Evolutionary conservation across 2,797 vertebrate genomes (phyloP).

Genomic region (Sebastes iracundus): DNA sequence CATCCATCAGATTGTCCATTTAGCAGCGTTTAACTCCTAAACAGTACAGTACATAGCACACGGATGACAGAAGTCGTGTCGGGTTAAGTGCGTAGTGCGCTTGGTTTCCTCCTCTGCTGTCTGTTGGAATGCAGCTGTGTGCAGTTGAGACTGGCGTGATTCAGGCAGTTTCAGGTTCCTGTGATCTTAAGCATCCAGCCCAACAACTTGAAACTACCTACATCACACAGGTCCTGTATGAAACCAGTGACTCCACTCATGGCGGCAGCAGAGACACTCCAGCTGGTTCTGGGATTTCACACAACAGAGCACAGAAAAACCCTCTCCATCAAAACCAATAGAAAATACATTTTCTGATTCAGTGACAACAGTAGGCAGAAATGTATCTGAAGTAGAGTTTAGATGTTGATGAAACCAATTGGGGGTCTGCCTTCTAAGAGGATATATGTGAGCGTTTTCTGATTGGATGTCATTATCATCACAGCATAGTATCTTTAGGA

Average conservation of each 20-base stretch:
- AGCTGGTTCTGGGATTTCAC: neutral
- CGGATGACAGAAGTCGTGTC: neutral
- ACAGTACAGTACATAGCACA: neutral
- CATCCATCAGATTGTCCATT: neutral
- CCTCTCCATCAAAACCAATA: neutral
- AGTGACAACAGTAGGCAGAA: neutral
- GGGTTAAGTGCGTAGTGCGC: neutral
- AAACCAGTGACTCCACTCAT: neutral
- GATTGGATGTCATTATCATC: neutral
- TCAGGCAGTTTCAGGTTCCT: constrained; percentile 91
- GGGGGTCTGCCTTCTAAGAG: neutral
- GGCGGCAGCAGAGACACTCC: neutral
- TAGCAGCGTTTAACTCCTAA: neutral
- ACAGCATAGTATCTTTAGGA: neutral
- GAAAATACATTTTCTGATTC: neutral
- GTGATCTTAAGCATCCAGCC: constrained; percentile 84
- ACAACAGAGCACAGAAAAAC: neutral
- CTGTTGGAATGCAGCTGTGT: constrained; percentile 40
- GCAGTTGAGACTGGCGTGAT: constrained; percentile 81
- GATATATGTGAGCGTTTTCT: neutral
- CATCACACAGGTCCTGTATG: constrained; percentile 80
- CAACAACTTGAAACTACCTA: constrained; percentile 96
- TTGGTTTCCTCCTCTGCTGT: constrained; percentile 1
- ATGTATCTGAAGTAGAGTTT: neutral
- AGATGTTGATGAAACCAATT: neutral